Evolutionary conservation across 2,113 vertebrate genomes (phyloP).

Genomic region (Neopipo cinnamomea): DNA sequence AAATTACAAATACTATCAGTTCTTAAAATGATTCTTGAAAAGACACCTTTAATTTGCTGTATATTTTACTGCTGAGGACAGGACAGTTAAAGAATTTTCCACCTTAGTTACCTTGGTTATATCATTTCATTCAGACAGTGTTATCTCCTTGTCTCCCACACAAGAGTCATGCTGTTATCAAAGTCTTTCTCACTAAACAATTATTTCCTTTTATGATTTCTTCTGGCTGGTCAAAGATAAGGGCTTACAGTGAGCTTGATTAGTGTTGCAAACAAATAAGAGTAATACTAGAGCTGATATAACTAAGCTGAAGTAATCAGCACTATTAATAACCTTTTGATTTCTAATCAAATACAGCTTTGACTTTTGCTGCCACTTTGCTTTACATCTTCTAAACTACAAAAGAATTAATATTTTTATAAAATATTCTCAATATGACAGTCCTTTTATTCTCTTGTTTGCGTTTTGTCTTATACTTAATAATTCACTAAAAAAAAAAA

Average conservation of each 20-base stretch:
- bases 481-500: background rate
- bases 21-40: background rate
- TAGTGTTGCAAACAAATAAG: constrained; percentile 58
- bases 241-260: constrained; percentile 60
- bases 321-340: constrained; percentile 61
- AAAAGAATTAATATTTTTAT: constrained; percentile 20
- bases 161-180: constrained; percentile 47
- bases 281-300: constrained; percentile 45
- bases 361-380: constrained; percentile 67
- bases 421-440: background rate
- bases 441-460: background rate
- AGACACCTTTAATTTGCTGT: constrained; percentile 35
- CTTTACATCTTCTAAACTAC: constrained; percentile 30
- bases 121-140: background rate
- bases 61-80: constrained; percentile 35
- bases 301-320: constrained; percentile 51
- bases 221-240: constrained; percentile 62
- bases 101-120: constrained; percentile 38
- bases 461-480: background rate
- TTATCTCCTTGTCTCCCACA: constrained; percentile 56
- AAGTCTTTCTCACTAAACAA: constrained; percentile 64
- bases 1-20: constrained; percentile 29
- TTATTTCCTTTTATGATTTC: constrained; percentile 67
- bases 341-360: constrained; percentile 69
- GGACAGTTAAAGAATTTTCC: constrained; percentile 47